These are phyloP conservation scores for Prunella fulvescens DNA, from an alignment of 2,113 vertebrate species.

Conservation along the genomic window DNA sequence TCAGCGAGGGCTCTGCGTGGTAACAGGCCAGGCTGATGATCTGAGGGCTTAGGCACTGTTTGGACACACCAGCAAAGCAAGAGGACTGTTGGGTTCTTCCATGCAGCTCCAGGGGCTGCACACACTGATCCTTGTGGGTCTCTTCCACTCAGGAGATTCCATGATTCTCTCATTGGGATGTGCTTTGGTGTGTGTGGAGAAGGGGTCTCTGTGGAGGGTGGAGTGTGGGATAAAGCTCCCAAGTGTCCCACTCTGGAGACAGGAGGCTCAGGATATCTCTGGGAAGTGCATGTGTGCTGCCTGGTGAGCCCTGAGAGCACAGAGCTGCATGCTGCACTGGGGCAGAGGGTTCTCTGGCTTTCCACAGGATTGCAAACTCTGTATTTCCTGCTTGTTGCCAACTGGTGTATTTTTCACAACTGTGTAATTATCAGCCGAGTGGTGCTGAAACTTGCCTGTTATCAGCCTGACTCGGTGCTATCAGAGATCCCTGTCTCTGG, in stretches of 20 bases:
- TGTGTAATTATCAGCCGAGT: background rate
- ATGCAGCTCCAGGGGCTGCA: background rate
- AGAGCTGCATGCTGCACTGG: background rate
- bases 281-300: background rate
- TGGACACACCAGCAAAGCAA: background rate
- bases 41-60: background rate
- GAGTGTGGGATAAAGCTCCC: background rate
- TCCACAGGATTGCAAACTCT: background rate
- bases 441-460: conserved; percentile 40
- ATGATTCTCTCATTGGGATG: background rate
- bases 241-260: background rate
- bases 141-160: background rate
- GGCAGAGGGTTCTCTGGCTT: background rate
- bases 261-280: background rate
- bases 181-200: background rate
- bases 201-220: background rate
- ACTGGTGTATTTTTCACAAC: background rate
- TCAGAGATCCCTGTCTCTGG: conserved; percentile 40
- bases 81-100: background rate
- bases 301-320: background rate
- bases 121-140: background rate
- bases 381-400: background rate
- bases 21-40: too few relatives aligned
- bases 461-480: background rate
- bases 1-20: background rate